A percentile compares a stretch with the other conserved stretches of the same genome.
phyloP scores from a whole-genome alignment of 2,888 invertebrate species.

The Rotaria magnacalcarata region DNA sequence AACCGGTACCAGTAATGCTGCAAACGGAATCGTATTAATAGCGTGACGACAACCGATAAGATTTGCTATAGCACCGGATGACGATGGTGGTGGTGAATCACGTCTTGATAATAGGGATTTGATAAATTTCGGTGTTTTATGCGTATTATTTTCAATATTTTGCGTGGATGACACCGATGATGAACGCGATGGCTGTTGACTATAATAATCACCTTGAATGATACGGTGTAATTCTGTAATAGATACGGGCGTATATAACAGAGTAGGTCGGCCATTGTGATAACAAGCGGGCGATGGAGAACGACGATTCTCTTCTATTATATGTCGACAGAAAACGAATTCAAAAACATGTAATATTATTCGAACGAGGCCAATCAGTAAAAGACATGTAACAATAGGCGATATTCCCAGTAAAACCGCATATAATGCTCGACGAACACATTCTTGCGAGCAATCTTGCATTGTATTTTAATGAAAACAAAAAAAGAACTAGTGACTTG shows the following conservation, averaged over 20 bases:
- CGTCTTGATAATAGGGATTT: neutral
- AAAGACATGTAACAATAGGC: neutral
- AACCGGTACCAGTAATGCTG: neutral
- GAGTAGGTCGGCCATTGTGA: neutral
- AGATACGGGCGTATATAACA: neutral
- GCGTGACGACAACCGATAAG: neutral
- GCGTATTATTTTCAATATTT: neutral
- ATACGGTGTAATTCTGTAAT: slow-evolving; percentile 4
- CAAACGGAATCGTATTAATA: neutral
- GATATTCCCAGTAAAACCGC: neutral
- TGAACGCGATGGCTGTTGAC: neutral
- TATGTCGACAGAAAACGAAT: neutral
- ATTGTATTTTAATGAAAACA: neutral
- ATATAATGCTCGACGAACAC: neutral
- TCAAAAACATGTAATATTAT: neutral
- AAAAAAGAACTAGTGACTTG: neutral
- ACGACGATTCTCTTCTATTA: neutral
- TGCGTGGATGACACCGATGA: neutral
- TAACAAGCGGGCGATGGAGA: neutral
- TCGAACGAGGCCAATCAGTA: neutral
- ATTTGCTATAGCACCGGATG: neutral
- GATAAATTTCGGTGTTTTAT: neutral
- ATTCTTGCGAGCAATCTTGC: neutral
- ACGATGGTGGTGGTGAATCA: neutral
- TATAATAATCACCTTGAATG: slow-evolving; percentile 3